These are phyloP conservation scores for Glaucomys volans DNA, from an alignment of 2,113 vertebrate genomes.

Conservation along the genomic window DNA sequence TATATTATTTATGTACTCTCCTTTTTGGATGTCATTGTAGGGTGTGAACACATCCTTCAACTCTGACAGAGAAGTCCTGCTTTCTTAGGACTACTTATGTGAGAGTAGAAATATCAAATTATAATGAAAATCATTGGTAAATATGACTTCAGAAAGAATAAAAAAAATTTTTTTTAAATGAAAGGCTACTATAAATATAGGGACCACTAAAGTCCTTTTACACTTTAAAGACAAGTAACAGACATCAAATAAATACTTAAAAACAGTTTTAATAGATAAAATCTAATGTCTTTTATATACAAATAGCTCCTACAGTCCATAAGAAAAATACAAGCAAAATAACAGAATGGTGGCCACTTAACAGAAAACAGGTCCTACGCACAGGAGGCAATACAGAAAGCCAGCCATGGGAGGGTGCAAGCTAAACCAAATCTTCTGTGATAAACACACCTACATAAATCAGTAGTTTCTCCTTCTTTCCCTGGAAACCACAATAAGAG, in stretches of 20 bases:
- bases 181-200: neutral
- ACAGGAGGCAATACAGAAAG: neutral
- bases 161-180: neutral
- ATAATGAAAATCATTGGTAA: conserved; percentile 27
- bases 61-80: neutral
- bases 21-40: neutral
- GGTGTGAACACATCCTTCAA: neutral
- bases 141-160: conserved; percentile 26
- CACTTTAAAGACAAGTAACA: conserved; percentile 5
- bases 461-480: neutral
- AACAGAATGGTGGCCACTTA: neutral
- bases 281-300: neutral
- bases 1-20: neutral
- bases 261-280: conserved; percentile 7
- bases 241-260: neutral
- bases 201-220: neutral
- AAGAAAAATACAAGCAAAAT: neutral
- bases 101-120: neutral
- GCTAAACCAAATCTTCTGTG: neutral
- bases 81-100: neutral
- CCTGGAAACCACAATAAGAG: neutral
- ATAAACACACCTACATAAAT: neutral
- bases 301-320: neutral
- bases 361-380: neutral
- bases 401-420: neutral